phyloP scores from a whole-genome alignment of 92 coral and sea anemone species.

The Diadumene lineata region DNA sequence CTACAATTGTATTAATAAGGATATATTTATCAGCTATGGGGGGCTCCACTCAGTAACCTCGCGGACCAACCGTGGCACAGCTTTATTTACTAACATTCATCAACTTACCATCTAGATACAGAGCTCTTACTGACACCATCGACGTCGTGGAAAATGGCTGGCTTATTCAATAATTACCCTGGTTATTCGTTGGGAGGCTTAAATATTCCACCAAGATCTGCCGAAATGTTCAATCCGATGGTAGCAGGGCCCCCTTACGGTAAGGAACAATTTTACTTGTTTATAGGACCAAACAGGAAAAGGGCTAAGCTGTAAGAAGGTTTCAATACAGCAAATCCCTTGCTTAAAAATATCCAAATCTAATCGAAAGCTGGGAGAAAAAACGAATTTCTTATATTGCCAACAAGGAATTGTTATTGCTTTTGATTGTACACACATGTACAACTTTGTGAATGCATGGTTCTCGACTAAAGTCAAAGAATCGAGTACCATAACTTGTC shows the following conservation, averaged over 20 bases:
- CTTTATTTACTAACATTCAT: constrained; percentile 9
- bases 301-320: constrained; percentile 45
- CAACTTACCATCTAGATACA: constrained; percentile 19
- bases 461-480: too few species aligned
- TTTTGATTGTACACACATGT: not conserved
- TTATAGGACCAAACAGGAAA: constrained; percentile 30
- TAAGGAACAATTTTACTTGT: constrained; percentile 36
- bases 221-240: constrained; percentile 84
- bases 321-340: constrained; percentile 30
- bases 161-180: constrained; percentile 86
- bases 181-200: constrained; percentile 77
- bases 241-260: constrained; percentile 75
- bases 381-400: not conserved
- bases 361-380: constrained; percentile 32
- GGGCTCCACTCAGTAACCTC: too few species aligned
- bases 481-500: too few species aligned
- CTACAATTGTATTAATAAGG: constrained; percentile 66
- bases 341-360: constrained; percentile 40
- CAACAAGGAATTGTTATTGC: not conserved
- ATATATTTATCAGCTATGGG: constrained; percentile 83
- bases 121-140: constrained; percentile 19
- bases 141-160: too few species aligned
- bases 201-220: constrained; percentile 76
- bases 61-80: constrained; percentile 22
- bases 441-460: too few species aligned